Percentiles rank a stretch among this genome's conserved stretches.
These are phyloP conservation scores for Nephila pilipes DNA, from an alignment of 1,140 invertebrate species.

Conservation along the genomic window DNA sequence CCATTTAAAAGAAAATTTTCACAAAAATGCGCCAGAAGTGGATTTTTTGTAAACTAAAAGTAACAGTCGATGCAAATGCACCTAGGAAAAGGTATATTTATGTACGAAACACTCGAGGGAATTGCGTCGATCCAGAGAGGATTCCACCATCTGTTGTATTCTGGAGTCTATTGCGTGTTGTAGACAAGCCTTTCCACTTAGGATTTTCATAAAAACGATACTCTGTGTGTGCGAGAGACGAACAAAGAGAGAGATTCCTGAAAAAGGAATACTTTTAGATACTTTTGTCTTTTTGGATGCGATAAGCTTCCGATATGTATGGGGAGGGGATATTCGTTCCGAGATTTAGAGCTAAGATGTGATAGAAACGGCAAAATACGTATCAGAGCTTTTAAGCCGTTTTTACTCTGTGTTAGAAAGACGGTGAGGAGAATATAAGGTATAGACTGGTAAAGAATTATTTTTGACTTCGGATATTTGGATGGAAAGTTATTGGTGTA, in stretches of 20 bases:
- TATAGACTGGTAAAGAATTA: too few species aligned
- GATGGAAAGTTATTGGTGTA: too few species aligned
- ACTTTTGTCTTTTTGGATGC: background rate
- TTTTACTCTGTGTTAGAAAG: background rate
- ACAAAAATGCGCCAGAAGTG: background rate
- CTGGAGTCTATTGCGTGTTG: slow-evolving; percentile 42
- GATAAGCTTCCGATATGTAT: background rate
- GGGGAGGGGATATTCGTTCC: background rate
- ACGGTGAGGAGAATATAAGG: too few species aligned
- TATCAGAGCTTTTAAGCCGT: background rate
- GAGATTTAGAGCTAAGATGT: background rate
- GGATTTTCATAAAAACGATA: slow-evolving; percentile 32
- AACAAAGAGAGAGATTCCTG: background rate
- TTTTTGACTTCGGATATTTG: too few species aligned
- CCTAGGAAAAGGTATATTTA: background rate
- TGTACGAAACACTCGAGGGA: background rate
- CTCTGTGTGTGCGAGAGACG: background rate
- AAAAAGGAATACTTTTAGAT: slow-evolving; percentile 23
- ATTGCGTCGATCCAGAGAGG: background rate
- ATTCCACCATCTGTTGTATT: slow-evolving; percentile 46
- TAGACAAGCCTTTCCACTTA: slow-evolving; percentile 72
- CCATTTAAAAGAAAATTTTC: slow-evolving; percentile 18
- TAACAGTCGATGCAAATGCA: slow-evolving; percentile 28
- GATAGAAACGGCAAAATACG: background rate
- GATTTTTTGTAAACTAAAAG: background rate